Evolutionary conservation across 2,888 invertebrate genomes (phyloP), one percentile per base, ranked within the genome.

Genomic region (Drosophila flavopinicola): DNA sequence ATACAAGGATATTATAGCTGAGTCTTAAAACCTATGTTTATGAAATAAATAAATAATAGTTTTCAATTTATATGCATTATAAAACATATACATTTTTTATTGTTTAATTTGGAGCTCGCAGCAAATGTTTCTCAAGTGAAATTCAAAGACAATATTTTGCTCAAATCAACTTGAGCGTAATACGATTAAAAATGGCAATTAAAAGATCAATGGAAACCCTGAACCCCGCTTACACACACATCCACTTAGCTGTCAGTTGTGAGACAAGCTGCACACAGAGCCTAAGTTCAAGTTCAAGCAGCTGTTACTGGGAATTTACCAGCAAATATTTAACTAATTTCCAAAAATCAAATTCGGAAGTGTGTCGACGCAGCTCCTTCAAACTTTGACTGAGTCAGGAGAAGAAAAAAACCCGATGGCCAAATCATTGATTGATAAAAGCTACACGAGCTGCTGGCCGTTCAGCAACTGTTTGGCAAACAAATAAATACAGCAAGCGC

Each of bases 381-480:
- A 59, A 59, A 32, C 38, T 41, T 30, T 35, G 24, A 7, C 49
- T 69, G 66, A 72, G 24, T 66, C 69, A 70, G 29, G 32, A 29
- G 23, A 52, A 39, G n/a, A n/a, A 11, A 37, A 84, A 84, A 82
- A 76, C 82, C 83, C 83, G 78, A 84, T 72, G 83, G 83, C 20
- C 83, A 72, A 65, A 57, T 37, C 38, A 35, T 48, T 57, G 75
- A 74, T 80, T 82, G 76, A 79, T 82, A 77, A 68, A 61, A 61
- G 39, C 61, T 17, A 60, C 45, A 47, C 58, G 78, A 80, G 41
- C 41, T 29, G 30, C 64, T 70, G 65, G 51, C 17, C 65, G 17
- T 37, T 37, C 20, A 20, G 20, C 20, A 20, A 60, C 48, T 74
- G 85, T 77, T 84, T 80, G 78, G 27, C 75, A 76, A 75, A 76